These are phyloP conservation scores for Dryococelus australis DNA, from an alignment of 2,888 invertebrate genomes.

Conservation along the genomic window DNA sequence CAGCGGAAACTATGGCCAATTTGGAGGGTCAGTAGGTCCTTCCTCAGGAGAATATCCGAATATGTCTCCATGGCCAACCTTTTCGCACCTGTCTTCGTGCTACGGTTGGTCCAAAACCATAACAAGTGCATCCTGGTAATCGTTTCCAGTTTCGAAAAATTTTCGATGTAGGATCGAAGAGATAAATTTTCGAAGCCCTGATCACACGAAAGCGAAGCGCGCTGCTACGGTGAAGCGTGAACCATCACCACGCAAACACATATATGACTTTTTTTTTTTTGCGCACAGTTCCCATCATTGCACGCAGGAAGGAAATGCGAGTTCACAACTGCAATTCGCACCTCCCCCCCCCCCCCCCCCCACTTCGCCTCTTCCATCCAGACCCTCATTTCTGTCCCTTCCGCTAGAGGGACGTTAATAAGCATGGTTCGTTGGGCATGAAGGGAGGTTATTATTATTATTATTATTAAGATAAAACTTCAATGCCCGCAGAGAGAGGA, in stretches of 20 bases:
- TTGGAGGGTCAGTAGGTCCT: no score
- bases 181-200: neutral
- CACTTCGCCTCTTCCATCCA: no score
- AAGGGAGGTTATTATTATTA: conserved; percentile 13
- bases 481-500: conserved; percentile 3
- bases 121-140: no score
- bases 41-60: no score
- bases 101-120: no score
- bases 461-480: neutral
- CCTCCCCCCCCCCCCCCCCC: neutral
- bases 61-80: no score
- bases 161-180: neutral
- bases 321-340: neutral
- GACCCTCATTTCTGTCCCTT: conserved; percentile 16
- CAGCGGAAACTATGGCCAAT: no score
- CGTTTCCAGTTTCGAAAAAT: neutral
- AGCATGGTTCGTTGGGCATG: conserved; percentile 1
- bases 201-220: neutral
- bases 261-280: neutral
- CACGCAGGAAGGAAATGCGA: conserved; percentile 7
- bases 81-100: no score
- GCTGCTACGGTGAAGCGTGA: neutral
- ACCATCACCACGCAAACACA: neutral
- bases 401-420: conserved; percentile 4
- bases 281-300: neutral